These are phyloP conservation scores for Xanthorhoe designata DNA, from an alignment of 2,888 invertebrate genomes.

Conservation along the genomic window DNA sequence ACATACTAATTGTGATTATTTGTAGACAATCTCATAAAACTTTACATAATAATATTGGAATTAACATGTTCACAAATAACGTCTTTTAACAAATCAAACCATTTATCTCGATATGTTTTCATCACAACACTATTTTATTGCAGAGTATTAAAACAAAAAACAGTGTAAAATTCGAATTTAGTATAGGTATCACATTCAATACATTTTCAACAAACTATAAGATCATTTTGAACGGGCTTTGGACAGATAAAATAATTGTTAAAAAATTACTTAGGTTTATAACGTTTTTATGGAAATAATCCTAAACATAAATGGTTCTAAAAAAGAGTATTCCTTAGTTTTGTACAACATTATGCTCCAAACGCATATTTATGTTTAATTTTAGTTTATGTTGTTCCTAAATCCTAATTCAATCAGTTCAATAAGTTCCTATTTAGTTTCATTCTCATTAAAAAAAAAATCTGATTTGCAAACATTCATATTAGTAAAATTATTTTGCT, in stretches of 20 bases:
- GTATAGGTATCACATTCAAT: conserved; percentile 42
- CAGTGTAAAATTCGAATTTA: conserved; percentile 27
- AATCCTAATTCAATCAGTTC: too few species aligned
- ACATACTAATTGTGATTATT: conserved; percentile 19
- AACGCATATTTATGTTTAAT: too few species aligned
- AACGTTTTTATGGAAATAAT: too few species aligned
- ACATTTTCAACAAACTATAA: conserved; percentile 23
- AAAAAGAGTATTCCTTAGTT: too few species aligned
- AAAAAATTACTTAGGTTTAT: not conserved
- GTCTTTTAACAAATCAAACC: conserved; percentile 1
- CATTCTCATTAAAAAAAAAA: too few species aligned
- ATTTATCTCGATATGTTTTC: conserved; percentile 12
- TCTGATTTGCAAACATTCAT: too few species aligned
- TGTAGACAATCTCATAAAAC: conserved; percentile 14
- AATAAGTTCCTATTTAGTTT: too few species aligned
- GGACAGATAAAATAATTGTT: too few species aligned
- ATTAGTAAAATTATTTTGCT: too few species aligned
- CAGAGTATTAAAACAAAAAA: conserved; percentile 8
- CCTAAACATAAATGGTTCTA: too few species aligned
- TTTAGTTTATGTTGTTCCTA: too few species aligned
- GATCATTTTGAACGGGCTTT: conserved; percentile 11
- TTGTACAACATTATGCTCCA: too few species aligned
- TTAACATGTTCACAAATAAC: conserved; percentile 1
- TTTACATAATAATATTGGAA: conserved; percentile 2
- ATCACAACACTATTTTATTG: conserved; percentile 3